These are phyloP conservation scores for Vulpes ferrilata DNA, from an alignment of 2,113 vertebrate species.

Conservation along the genomic window DNA sequence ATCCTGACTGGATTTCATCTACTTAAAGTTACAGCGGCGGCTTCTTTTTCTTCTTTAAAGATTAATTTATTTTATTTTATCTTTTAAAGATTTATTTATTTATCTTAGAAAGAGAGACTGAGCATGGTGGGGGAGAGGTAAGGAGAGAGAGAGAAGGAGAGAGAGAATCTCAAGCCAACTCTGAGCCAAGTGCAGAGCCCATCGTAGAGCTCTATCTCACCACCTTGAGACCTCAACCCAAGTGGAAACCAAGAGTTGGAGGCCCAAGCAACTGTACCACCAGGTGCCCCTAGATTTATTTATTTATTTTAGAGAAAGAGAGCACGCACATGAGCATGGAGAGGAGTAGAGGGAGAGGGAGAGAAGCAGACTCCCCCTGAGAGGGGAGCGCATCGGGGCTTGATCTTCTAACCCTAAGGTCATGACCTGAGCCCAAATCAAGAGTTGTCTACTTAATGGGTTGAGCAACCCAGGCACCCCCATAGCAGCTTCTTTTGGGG, in stretches of 20 bases:
- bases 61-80: not conserved
- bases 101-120: not conserved
- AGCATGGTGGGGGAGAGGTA: not conserved
- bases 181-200: not conserved
- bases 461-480: not conserved
- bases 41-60: not conserved
- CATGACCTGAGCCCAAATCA: not conserved
- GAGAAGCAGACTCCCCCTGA: not conserved
- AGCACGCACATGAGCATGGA: not conserved
- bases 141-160: not conserved
- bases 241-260: not conserved
- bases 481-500: not conserved
- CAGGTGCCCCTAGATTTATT: not conserved
- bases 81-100: not conserved
- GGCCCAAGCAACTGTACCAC: not conserved
- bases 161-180: not conserved
- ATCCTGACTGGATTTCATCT: slow-evolving; percentile 19
- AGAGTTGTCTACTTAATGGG: not conserved
- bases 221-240: not conserved
- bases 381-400: not conserved
- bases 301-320: not conserved
- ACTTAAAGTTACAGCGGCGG: not conserved
- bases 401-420: too few species aligned
- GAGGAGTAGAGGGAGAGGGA: not conserved
- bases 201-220: not conserved